phyloP scores from a whole-genome alignment of 2,113 vertebrate genomes.

The Alces alces region DNA sequence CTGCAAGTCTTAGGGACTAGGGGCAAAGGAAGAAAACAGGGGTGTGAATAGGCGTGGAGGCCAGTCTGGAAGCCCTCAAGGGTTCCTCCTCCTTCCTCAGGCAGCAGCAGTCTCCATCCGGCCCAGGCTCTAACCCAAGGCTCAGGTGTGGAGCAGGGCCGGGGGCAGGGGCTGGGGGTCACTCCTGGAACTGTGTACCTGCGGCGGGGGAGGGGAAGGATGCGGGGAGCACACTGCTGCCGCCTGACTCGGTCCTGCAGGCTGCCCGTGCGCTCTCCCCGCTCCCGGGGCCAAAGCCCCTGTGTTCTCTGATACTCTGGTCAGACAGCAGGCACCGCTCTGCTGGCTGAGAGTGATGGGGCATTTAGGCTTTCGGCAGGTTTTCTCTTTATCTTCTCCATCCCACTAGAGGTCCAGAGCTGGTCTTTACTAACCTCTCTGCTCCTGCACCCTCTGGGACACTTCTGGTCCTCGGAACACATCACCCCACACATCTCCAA shows the following conservation, averaged over 20 bases:
- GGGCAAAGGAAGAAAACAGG: slow-evolving; percentile 58
- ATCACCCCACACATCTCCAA: neutral
- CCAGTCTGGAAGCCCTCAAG: neutral
- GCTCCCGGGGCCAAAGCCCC: neutral
- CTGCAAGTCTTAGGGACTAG: slow-evolving; percentile 94
- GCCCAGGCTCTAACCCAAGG: neutral
- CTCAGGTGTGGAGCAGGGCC: neutral
- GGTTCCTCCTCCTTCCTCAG: neutral
- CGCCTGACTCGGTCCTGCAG: neutral
- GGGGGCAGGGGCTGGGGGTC: neutral
- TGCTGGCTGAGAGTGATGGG: neutral
- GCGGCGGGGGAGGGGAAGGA: neutral
- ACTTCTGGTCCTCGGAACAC: neutral
- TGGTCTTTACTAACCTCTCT: neutral
- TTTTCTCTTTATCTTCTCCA: neutral
- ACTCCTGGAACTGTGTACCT: neutral
- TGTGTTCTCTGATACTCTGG: neutral
- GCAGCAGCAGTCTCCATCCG: neutral
- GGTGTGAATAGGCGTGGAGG: neutral
- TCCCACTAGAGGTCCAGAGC: neutral
- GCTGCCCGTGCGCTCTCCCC: neutral
- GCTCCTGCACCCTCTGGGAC: neutral
- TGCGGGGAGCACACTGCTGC: neutral
- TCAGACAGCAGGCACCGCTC: neutral
- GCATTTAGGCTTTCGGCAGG: no score